phyloP scores from a whole-genome alignment of 2,888 invertebrate genomes.

The Lymantria monacha region DNA sequence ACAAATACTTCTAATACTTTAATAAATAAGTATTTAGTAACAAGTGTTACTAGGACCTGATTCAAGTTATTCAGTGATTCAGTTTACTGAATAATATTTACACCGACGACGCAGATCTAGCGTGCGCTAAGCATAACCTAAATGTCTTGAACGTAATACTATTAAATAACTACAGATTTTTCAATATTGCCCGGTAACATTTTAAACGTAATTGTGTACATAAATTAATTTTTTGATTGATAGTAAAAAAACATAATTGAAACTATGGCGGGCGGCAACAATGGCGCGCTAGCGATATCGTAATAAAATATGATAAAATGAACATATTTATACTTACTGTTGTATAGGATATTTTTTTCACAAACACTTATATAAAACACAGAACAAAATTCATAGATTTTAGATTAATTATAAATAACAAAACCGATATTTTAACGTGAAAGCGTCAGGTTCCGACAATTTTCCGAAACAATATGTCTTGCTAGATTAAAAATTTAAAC shows the following conservation, averaged over 20 bases:
- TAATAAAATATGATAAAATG: constrained; percentile 14
- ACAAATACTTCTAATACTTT: too few species aligned
- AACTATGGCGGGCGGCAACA: constrained; percentile 71
- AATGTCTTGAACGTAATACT: neutral
- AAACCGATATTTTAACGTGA: constrained; percentile 42
- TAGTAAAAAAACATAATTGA: constrained; percentile 41
- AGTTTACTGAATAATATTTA: too few species aligned
- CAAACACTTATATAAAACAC: constrained; percentile 42
- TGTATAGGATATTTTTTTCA: constrained; percentile 35
- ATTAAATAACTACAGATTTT: neutral
- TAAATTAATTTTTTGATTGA: constrained; percentile 3
- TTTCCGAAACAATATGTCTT: constrained; percentile 38
- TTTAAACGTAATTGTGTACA: neutral
- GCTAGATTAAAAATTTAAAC: neutral
- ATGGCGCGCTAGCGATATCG: constrained; percentile 54
- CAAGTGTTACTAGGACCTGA: too few species aligned
- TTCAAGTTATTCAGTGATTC: too few species aligned
- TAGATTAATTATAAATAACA: constrained; percentile 39
- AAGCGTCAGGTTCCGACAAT: constrained; percentile 51
- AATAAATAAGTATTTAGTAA: too few species aligned
- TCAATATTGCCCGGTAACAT: constrained; percentile 2
- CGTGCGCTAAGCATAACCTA: neutral
- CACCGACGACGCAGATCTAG: neutral
- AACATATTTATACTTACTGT: constrained; percentile 52
- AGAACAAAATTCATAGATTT: constrained; percentile 39